Base-by-base conservation (phyloP, 2,888 invertebrate species). In the Limnephilus rhombicus region DNA sequence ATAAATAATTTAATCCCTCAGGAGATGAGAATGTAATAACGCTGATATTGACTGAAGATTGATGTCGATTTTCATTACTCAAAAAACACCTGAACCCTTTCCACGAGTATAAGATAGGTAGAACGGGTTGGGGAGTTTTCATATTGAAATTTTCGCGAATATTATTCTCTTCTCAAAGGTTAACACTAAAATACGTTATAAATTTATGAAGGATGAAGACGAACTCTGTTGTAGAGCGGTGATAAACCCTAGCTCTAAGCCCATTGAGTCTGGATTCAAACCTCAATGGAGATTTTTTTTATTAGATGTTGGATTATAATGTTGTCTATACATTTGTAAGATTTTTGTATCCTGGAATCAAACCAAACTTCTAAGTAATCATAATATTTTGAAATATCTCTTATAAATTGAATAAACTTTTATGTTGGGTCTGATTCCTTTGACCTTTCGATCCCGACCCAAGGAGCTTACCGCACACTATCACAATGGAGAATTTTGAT, bases 11-110 rank as follows among this genome's bases (percentile, higher is more conserved):
- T 37, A 83, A 37, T 83, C 37, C 41, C 83, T 18, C 24, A 41
- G 83, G 37, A 83, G 83, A 34, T 37, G 83, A 41, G 83, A 41
- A 83, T 83, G 41, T 34, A 34, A 83, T 83, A 37, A 83, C 83
- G 34, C 83, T 34, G 15, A 34, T 83, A 83, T 83, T 41, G 83
- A 83, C 83, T 83, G 83, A 68, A 68, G 83, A 34, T 83, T 34
- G 83, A 37, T 83, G 83, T 83, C 83, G 83, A 41, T 83, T 83
- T 83, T 83, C 41, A 83, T 83, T 83, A 24, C 41, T 83, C 68
- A 68, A 68, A 68, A 49, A 37, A 68, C 68, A 68, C 68, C 68
- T 68, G 68, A 68, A 68, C 68, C 68, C 68, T 68, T 24, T 68
- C 68, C 68, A 68, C 24, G 24, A n/a, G 68, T 24, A 68, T n/a